These are phyloP conservation scores for Labeo calbasu DNA, from an alignment of 2,797 vertebrate genomes.

Conservation along the genomic window DNA sequence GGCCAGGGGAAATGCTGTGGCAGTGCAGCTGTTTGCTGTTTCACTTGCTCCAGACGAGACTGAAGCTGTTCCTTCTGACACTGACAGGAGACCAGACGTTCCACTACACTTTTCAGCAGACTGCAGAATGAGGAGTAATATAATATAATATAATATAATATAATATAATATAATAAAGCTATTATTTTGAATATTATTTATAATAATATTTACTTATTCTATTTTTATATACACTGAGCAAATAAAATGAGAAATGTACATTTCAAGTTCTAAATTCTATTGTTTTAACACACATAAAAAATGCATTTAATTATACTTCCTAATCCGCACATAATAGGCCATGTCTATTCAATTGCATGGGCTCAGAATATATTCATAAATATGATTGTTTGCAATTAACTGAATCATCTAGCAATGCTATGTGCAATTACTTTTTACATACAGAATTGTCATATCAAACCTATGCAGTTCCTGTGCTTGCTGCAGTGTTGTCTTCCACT, in stretches of 20 bases:
- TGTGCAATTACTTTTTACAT: not conserved
- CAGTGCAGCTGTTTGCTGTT: constrained; percentile 64
- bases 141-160: not conserved
- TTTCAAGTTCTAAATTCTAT: not conserved
- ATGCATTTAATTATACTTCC: not conserved
- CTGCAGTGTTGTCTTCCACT: constrained; percentile 47
- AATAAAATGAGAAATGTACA: not conserved
- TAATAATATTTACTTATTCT: not conserved
- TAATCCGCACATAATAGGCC: not conserved
- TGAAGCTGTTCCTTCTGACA: constrained; percentile 62
- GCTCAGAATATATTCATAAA: not conserved
- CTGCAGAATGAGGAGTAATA: constrained; percentile 59
- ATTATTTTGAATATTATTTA: not conserved
- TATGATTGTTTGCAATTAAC: not conserved
- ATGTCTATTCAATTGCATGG: not conserved
- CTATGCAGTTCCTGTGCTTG: constrained; percentile 50
- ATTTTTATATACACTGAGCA: not conserved
- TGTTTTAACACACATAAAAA: not conserved
- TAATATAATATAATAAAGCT: not conserved
- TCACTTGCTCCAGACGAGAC: constrained; percentile 68
- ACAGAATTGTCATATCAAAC: constrained; percentile 32
- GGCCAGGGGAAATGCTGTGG: constrained; percentile 78
- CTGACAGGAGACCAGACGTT: constrained; percentile 68
- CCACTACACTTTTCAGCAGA: constrained; percentile 67
- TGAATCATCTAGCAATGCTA: not conserved